Conservation (phyloP, 2,888 invertebrate species). For the Erebia aethiops region DNA sequence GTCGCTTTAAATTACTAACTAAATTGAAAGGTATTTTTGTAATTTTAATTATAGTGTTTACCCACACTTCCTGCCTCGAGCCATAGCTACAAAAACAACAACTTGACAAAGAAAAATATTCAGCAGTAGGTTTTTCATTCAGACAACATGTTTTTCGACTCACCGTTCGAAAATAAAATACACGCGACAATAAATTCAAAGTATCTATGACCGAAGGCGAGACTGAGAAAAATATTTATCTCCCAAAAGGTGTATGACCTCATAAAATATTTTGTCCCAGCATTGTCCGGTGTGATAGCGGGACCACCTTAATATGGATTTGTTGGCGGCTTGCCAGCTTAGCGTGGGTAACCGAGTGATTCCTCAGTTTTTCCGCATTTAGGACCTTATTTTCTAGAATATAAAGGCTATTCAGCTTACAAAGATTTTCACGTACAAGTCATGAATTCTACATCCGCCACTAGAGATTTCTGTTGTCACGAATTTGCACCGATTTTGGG, state of each 20-base stretch:
- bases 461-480: conserved; percentile 46
- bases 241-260: conserved; percentile 28
- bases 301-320: conserved; percentile 53
- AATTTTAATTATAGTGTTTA: too few relatives aligned
- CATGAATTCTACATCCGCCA: conserved; percentile 55
- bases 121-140: conserved; percentile 19
- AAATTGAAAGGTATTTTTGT: too few relatives aligned
- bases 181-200: conserved; percentile 25
- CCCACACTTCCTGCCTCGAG: neutral
- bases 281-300: conserved; percentile 51
- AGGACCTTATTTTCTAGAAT: conserved; percentile 10
- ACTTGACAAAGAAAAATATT: conserved; percentile 4
- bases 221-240: conserved; percentile 27
- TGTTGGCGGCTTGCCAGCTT: conserved; percentile 68
- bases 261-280: conserved; percentile 32
- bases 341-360: conserved; percentile 26
- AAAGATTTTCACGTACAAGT: conserved; percentile 32
- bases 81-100: conserved; percentile 3
- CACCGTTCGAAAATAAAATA: conserved; percentile 13
- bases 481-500: conserved; percentile 45
- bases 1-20: neutral
- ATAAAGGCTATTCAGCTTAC: conserved; percentile 23
- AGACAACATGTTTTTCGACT: conserved; percentile 22
- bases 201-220: conserved; percentile 24
- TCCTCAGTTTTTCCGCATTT: conserved; percentile 12